Evolutionary conservation across 2,888 invertebrate genomes (phyloP), one percentile per base, ranked within the genome.

Genomic region (Scaeva pyrastri): DNA sequence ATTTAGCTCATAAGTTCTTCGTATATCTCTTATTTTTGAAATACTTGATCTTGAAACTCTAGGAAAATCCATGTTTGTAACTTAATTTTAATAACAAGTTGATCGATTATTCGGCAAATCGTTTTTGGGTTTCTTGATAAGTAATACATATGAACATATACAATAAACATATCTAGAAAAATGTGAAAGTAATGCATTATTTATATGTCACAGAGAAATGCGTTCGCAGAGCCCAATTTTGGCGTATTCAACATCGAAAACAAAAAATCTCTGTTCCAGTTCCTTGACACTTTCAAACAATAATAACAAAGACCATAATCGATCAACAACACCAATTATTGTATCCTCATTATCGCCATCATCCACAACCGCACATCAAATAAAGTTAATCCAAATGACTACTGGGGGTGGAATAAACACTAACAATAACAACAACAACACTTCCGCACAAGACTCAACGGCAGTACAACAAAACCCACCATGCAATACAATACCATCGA

Each of bases 311-410:
- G 66, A 73, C 0, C 70, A 60, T 2, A 16, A n/a, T 31, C 70
- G 74, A 36, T 74, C 83, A 6, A 62, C 56, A 48, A 81, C 81
- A n/a, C 73, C 78, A 39, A 60, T 50, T 36, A 39, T 39, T 21
- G 7, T 14, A 36, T 21, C 41, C 7, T 36, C 31, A 10, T 39
- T 19, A 5, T 58, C 39, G 2, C 0, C 19, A 36, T 39, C 31
- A 58, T 36, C 31, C n/a, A 36, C 31, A 36, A 10, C 8, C 12
- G 39, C 66, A 11, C 68, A 71, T 23, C 76, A 74, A 41, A 55
- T n/a, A 55, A 79, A 60, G 12, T 39, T 62, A 70, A 16, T 64
- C 50, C 83, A 84, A 81, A 86, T 86, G 85, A 86, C 85, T 43
- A 86, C 85, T 14, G 85, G 85, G 16, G 62, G 77, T 43, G 64